Base-by-base conservation (phyloP, 2,113 vertebrate genomes). In the Grammomys surdaster region DNA sequence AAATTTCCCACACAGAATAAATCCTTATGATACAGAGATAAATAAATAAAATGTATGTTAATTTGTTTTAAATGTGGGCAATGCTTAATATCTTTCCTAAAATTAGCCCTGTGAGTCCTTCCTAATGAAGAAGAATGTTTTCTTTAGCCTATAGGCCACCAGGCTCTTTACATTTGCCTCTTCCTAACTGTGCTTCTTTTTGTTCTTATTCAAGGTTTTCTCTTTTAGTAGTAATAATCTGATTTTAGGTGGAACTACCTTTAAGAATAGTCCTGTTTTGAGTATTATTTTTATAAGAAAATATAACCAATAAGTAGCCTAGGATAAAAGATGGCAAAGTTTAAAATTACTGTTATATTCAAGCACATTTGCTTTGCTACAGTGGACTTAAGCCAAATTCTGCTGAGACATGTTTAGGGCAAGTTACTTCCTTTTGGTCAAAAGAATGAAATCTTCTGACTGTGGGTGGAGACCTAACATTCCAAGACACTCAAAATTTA, bases 221-320 rank as follows among this genome's bases (percentile, higher is more conserved):
- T 60, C 78, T 31, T 46, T 88, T 90, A 48, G 33, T 60, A 76
- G 10, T 73, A 1, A 51, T 43, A 60, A 20, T 89, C 8, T 48
- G 56, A 76, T 88, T 89, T 81, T 82, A 7, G 8, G 24, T 93
- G 54, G 72, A 91, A 95, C 92, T 70, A 20, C 11, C 60, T 20
- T 67, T 65, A 75, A 63, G 91, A 94, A 40, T 43, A 75, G 31
- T 88, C 17, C 24, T 70, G 7, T 63, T 96, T 90, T 69, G 0
- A 89, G 80, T 7, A 31, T 95, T 67, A 46, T 92, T 96, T 96
- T 91, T 92, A 48, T 43, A 48, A 76, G 43, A 94, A 91, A 94
- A 89, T 94, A 69, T 60, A 87, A 4, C 24, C 84, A 78, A 84
- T 69, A 60, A 72, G 89, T 76, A 91, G 40, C 26, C 7, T 4